phyloP scores from a whole-genome alignment of 1,140 invertebrate species.

The Ptiloglossa arizonensis region DNA sequence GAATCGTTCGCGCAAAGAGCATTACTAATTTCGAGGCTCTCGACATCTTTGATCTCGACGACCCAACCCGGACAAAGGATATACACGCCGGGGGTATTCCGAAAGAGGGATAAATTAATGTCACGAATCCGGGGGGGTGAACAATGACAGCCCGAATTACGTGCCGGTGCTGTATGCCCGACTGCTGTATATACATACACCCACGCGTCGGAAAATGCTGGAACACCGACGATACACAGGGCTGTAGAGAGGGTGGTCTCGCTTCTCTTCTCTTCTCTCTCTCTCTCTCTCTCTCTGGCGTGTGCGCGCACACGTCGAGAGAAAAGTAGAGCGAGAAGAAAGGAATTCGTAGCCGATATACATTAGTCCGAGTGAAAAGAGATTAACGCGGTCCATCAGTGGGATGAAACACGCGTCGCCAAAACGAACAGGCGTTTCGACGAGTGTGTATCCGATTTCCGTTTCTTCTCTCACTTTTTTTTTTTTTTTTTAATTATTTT shows the following conservation, averaged over 20 bases:
- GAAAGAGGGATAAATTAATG: slow-evolving; percentile 46
- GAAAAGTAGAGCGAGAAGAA: slow-evolving; percentile 33
- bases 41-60: slow-evolving; percentile 46
- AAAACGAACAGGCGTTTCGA: no score
- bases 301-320: no score
- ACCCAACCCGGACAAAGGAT: slow-evolving; percentile 41
- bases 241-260: no score
- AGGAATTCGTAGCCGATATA: slow-evolving; percentile 27
- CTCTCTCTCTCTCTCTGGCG: no score
- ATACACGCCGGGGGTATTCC: slow-evolving; percentile 1
- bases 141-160: slow-evolving; percentile 48
- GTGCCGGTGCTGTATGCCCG: neutral
- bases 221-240: neutral
- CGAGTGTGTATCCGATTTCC: no score
- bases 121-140: slow-evolving; percentile 41
- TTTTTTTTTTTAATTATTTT: no score
- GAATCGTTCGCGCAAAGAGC: slow-evolving; percentile 40
- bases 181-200: neutral
- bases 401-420: neutral
- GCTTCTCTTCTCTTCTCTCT: no score
- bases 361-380: slow-evolving; percentile 40
- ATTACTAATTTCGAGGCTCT: slow-evolving; percentile 36
- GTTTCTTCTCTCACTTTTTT: no score
- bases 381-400: slow-evolving; percentile 31
- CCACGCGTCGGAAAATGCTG: neutral